These are phyloP conservation scores for Fragum fragum DNA, from an alignment of 2,888 invertebrate genomes.

Conservation along the genomic window DNA sequence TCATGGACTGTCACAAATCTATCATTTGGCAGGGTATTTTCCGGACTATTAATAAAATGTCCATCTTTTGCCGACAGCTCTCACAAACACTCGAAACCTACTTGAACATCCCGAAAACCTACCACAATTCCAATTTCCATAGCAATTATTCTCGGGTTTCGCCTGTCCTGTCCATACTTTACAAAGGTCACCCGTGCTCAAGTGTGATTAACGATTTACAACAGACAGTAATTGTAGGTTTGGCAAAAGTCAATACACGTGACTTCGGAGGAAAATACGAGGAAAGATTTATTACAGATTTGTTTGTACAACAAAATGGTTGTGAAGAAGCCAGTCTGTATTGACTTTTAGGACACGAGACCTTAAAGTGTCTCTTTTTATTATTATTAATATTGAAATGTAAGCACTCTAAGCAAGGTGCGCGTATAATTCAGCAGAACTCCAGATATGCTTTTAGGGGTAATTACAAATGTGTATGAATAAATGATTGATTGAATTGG, in stretches of 20 bases:
- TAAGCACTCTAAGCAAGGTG: no score
- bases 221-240: background rate
- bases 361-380: no score
- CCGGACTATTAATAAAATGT: conserved; percentile 24
- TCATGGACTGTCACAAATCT: background rate
- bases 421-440: no score
- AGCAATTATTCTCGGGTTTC: conserved; percentile 16
- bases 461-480: no score
- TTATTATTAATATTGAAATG: no score
- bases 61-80: conserved; percentile 14
- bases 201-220: conserved; percentile 8
- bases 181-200: conserved; percentile 26
- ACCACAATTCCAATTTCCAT: conserved; percentile 25
- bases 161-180: conserved; percentile 13
- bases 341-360: no score
- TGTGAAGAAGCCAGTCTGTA: no score
- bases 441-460: no score
- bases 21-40: conserved; percentile 11
- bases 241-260: background rate
- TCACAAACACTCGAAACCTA: conserved; percentile 3
- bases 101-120: conserved; percentile 19
- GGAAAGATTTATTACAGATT: no score
- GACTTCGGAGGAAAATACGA: no score
- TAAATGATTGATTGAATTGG: no score
- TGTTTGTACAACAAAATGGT: no score